phyloP scores from a whole-genome alignment of 2,113 vertebrate genomes.

The Edolisoma coerulescens region DNA sequence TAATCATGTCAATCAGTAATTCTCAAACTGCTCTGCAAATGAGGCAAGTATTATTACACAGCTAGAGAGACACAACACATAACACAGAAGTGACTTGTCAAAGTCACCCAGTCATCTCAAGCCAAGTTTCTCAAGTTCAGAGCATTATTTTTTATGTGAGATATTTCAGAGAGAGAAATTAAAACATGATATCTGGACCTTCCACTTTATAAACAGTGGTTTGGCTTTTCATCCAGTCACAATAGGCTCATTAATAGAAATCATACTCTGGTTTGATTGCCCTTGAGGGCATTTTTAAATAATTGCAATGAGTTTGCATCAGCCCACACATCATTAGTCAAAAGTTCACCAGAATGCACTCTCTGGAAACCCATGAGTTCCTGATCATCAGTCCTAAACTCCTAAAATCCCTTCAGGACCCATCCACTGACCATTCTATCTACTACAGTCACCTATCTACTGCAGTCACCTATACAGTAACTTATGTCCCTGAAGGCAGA shows the following conservation, averaged over 20 bases:
- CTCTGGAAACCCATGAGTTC: not conserved
- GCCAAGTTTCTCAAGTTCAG: not conserved
- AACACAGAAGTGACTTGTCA: not conserved
- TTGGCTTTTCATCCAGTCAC: not conserved
- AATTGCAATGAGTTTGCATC: not conserved
- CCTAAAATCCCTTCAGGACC: not conserved
- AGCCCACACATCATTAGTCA: not conserved
- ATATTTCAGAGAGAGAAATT: not conserved
- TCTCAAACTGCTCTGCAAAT: not conserved
- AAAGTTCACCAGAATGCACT: not conserved
- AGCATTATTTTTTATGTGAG: not conserved
- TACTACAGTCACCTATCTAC: too few species aligned
- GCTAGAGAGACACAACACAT: not conserved
- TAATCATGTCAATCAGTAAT: not conserved
- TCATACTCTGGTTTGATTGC: not conserved
- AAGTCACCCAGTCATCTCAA: not conserved
- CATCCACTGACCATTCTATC: not conserved
- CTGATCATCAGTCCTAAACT: not conserved
- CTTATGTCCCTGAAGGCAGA: not conserved
- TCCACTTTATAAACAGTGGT: not conserved
- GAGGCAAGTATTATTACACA: not conserved
- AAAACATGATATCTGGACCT: not conserved
- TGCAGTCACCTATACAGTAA: not conserved
- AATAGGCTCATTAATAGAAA: not conserved
- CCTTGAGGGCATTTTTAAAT: not conserved